Percentiles rank a stretch among this genome's conserved stretches.
phyloP scores from a whole-genome alignment of 1,140 invertebrate genomes.

The Trypoxylus dichotomus region DNA sequence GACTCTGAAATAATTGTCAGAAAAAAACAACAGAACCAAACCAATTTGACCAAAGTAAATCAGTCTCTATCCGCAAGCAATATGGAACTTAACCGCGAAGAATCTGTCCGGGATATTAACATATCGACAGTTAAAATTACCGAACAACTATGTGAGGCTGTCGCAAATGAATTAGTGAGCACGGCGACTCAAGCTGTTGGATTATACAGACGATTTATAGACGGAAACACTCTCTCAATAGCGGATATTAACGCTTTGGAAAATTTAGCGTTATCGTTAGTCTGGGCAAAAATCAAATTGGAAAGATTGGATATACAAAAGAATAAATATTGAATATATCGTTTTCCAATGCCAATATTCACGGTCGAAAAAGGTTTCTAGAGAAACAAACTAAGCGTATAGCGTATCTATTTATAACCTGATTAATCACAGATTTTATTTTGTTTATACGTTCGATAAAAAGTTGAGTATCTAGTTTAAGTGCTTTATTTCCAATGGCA shows the following conservation, averaged over 20 bases:
- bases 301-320: conserved; percentile 3
- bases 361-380: no score
- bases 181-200: background rate
- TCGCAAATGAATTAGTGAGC: background rate
- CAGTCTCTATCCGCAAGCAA: background rate
- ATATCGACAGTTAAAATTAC: background rate
- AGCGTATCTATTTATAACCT: background rate
- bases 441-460: conserved; percentile 4
- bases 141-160: background rate
- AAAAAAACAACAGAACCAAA: background rate
- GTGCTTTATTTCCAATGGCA: background rate
- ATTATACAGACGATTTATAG: background rate
- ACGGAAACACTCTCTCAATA: background rate
- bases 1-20: background rate
- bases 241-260: background rate
- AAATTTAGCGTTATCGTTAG: background rate
- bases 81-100: background rate
- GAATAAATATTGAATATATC: background rate
- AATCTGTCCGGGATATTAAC: background rate
- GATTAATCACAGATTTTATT: background rate
- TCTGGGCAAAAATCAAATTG: background rate
- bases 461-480: background rate
- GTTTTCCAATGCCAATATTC: no score
- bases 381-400: background rate
- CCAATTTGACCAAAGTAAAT: background rate